Percentiles rank a stretch among this genome's conserved stretches.
These are phyloP conservation scores for Cerastoderma edule DNA, from an alignment of 2,888 invertebrate species.

Conservation along the genomic window DNA sequence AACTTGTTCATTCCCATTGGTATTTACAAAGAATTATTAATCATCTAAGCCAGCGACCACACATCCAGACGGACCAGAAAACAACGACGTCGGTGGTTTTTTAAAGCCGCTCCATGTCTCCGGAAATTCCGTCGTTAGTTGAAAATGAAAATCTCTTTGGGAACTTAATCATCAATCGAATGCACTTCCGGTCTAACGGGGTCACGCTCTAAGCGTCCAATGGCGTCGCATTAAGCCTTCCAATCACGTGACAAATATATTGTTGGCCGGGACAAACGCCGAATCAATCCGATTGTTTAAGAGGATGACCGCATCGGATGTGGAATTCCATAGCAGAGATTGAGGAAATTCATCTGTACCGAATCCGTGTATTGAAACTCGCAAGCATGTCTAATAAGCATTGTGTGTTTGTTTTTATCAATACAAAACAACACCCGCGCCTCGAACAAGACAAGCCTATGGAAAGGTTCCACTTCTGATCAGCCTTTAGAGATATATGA, in stretches of 20 bases:
- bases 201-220: constrained; percentile 38
- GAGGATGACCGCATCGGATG: constrained; percentile 32
- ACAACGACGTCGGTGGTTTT: constrained; percentile 23
- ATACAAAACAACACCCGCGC: no score
- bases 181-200: constrained; percentile 47
- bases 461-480: no score
- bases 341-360: constrained; percentile 29
- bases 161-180: constrained; percentile 37
- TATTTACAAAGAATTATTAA: no score
- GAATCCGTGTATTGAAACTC: constrained; percentile 28
- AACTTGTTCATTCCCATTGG: no score
- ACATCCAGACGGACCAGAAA: no score
- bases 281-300: constrained; percentile 34
- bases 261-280: constrained; percentile 42
- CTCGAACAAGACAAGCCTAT: no score
- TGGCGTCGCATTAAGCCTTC: constrained; percentile 36
- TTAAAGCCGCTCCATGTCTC: constrained; percentile 28
- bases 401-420: constrained; percentile 39
- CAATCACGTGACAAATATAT: constrained; percentile 46
- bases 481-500: no score
- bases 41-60: no score
- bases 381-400: constrained; percentile 39
- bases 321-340: constrained; percentile 39
- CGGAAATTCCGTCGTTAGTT: constrained; percentile 42
- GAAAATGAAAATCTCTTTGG: constrained; percentile 35